phyloP scores from a whole-genome alignment of 2,113 vertebrate genomes.

The Asarcornis scutulata region DNA sequence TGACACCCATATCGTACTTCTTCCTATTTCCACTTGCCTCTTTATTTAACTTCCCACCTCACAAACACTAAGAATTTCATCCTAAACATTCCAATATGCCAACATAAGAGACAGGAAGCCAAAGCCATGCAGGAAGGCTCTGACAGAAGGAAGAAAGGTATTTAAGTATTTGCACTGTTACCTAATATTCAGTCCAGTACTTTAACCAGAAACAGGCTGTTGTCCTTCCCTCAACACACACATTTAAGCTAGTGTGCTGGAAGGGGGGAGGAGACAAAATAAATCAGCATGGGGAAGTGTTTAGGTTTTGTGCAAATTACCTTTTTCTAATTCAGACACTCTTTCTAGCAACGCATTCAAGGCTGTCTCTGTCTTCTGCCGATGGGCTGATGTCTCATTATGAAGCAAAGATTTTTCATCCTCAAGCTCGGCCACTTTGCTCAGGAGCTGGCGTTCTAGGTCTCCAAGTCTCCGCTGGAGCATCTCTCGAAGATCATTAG shows the following conservation, averaged over 20 bases:
- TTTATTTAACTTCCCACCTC: neutral
- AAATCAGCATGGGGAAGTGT: fast-evolving
- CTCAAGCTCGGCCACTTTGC: slow-evolving; percentile 94
- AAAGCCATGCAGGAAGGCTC: neutral
- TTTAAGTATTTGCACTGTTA: neutral
- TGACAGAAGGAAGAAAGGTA: neutral
- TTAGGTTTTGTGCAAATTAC: slow-evolving; percentile 62
- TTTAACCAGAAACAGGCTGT: neutral
- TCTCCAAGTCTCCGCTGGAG: slow-evolving; percentile 89
- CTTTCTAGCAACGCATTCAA: slow-evolving; percentile 91
- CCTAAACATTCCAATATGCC: neutral
- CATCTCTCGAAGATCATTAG: slow-evolving; percentile 89
- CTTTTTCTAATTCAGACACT: slow-evolving; percentile 93
- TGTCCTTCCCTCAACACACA: neutral
- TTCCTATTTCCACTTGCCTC: neutral
- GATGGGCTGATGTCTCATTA: slow-evolving; percentile 92
- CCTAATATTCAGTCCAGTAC: neutral
- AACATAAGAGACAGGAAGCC: slow-evolving; percentile 13
- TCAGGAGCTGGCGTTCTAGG: slow-evolving; percentile 91
- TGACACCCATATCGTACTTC: neutral
- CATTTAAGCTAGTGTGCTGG: neutral
- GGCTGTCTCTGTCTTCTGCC: slow-evolving; percentile 90
- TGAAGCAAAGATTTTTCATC: slow-evolving; percentile 94
- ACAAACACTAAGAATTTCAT: slow-evolving; percentile 11
- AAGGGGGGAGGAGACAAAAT: neutral